Evolutionary conservation across 2,113 vertebrate genomes (phyloP).

Genomic region (Ovis canadensis): DNA sequence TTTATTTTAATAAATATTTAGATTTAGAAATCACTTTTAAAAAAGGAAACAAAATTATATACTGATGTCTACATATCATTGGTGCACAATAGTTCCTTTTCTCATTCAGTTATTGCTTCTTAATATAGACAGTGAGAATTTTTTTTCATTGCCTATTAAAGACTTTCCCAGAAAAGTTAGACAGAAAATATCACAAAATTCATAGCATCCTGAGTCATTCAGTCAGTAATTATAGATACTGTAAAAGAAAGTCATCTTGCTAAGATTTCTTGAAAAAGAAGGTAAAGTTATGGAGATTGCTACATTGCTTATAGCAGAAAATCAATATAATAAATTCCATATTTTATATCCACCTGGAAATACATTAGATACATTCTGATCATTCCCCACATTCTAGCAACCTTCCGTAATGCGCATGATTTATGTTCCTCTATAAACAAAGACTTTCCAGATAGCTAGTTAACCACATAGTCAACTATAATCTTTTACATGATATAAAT

Average conservation of each 20-base stretch:
- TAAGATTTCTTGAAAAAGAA: slow-evolving; percentile 39
- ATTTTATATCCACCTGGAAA: slow-evolving; percentile 65
- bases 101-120: background rate
- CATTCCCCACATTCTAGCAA: slow-evolving; percentile 31
- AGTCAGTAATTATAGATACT: background rate
- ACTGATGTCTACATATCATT: background rate
- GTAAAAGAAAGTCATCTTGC: slow-evolving; percentile 41
- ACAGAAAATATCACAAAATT: slow-evolving; percentile 3
- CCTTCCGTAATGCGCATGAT: slow-evolving; percentile 38
- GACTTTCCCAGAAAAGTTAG: background rate
- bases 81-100: background rate
- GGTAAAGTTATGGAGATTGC: background rate
- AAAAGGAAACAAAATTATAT: background rate
- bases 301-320: slow-evolving; percentile 47
- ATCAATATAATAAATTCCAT: slow-evolving; percentile 61
- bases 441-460: slow-evolving; percentile 18
- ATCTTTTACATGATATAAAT: slow-evolving; percentile 47
- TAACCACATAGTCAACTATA: slow-evolving; percentile 15
- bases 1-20: background rate
- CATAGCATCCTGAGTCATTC: background rate
- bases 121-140: background rate
- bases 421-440: slow-evolving; percentile 55
- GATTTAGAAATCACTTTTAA: background rate
- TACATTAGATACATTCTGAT: slow-evolving; percentile 51
- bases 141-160: background rate